Conservation (phyloP, 2,797 vertebrate species). For the Tympanoctomys barrerae region DNA sequence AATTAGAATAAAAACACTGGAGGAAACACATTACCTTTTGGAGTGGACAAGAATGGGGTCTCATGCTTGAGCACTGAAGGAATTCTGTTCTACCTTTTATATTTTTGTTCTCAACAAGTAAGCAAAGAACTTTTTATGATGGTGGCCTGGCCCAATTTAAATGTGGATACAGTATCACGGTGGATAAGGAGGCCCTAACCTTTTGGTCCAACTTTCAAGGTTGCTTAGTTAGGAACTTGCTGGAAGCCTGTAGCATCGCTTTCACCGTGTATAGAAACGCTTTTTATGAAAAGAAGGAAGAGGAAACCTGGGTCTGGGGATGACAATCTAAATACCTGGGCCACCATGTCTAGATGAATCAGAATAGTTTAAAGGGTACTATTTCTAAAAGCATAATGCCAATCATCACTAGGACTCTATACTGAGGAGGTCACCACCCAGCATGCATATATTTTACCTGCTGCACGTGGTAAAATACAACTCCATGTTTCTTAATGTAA, state of each 20-base stretch:
- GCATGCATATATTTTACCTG: background rate
- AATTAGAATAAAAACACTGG: background rate
- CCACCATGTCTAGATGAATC: background rate
- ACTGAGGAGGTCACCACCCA: background rate
- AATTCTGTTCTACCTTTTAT: background rate
- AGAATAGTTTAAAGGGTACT: background rate
- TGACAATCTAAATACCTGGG: background rate
- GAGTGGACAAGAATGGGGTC: background rate
- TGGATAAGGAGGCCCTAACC: background rate
- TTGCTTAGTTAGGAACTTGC: background rate
- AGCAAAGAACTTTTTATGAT: background rate
- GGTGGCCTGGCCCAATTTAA: background rate
- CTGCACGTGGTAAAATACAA: background rate
- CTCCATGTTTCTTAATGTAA: background rate
- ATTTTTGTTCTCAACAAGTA: background rate
- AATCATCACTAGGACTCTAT: background rate
- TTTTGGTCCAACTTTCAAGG: background rate
- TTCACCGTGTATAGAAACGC: background rate
- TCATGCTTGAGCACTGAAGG: background rate
- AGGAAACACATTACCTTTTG: background rate
- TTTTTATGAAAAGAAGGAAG: background rate
- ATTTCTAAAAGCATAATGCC: background rate
- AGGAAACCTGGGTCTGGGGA: constrained; percentile 1
- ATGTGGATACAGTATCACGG: background rate
- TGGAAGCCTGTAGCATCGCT: background rate